Conservation (phyloP, 2,797 vertebrate species). For the Naso thynnoides region DNA sequence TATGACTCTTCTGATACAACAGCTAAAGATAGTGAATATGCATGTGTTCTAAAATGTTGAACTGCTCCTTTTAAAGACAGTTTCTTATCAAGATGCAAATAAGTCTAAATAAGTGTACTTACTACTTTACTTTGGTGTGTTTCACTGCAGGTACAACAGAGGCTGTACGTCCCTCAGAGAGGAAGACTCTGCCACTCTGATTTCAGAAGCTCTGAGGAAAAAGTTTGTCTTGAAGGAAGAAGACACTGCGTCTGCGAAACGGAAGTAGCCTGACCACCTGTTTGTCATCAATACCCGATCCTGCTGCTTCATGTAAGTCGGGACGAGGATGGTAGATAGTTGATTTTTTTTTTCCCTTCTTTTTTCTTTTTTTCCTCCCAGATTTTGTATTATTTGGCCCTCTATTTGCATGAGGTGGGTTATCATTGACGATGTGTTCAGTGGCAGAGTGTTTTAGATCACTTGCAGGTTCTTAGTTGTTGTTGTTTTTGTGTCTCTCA, state of each 20-base stretch:
- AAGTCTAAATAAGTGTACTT: not conserved
- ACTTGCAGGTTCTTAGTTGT: constrained; percentile 33
- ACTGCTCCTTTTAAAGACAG: not conserved
- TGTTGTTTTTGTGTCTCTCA: constrained; percentile 39
- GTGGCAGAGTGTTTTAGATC: constrained; percentile 29
- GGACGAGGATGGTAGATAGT: constrained; percentile 10
- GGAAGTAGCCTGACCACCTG: constrained; percentile 73
- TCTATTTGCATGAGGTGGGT: constrained; percentile 20
- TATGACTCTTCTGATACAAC: not conserved
- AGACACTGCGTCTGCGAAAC: constrained; percentile 78
- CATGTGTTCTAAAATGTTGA: not conserved
- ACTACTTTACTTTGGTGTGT: not conserved
- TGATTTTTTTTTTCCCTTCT: not conserved
- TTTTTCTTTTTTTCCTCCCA: constrained; percentile 5
- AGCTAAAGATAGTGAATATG: not conserved
- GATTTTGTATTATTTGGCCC: constrained; percentile 26
- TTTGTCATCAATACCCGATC: constrained; percentile 44
- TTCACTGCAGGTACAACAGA: constrained; percentile 85
- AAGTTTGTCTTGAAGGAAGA: constrained; percentile 96
- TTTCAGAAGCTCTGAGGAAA: constrained; percentile 94
- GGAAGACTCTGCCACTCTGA: constrained; percentile 93
- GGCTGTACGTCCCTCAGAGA: constrained; percentile 91
- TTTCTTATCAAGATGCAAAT: not conserved
- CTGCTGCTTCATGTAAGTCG: constrained; percentile 77
- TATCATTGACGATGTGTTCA: constrained; percentile 8